Conservation (phyloP, 2,888 invertebrate species). For the Trilocha varians region DNA sequence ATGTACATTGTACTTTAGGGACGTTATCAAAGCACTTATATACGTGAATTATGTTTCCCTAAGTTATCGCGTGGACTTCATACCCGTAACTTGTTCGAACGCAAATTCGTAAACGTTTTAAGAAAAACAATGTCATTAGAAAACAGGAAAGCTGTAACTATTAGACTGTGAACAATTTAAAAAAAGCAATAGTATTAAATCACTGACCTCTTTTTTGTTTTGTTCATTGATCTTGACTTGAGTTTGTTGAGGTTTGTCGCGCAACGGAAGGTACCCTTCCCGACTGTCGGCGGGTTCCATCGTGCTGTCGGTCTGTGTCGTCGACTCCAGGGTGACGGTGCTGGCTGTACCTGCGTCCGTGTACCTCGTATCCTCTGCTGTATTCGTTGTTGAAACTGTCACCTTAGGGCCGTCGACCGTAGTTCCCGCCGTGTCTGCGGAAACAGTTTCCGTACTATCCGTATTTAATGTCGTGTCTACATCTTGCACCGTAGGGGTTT, state of each 20-base stretch:
- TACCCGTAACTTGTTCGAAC: too few relatives aligned
- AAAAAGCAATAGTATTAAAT: constrained; percentile 43
- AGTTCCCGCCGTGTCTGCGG: constrained; percentile 48
- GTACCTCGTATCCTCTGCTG: constrained; percentile 41
- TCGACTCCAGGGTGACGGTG: constrained; percentile 46
- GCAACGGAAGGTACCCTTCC: constrained; percentile 63
- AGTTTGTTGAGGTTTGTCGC: constrained; percentile 63
- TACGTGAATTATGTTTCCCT: constrained; percentile 22
- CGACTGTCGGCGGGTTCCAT: constrained; percentile 62
- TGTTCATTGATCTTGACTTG: constrained; percentile 70
- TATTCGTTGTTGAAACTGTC: constrained; percentile 44
- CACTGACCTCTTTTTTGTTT: constrained; percentile 72
- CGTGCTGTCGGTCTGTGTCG: constrained; percentile 47
- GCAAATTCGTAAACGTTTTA: constrained; percentile 36
- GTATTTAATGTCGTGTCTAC: constrained; percentile 63
- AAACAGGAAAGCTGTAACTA: constrained; percentile 48
- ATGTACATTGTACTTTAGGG: constrained; percentile 19
- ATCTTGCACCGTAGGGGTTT: constrained; percentile 50
- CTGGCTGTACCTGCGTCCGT: constrained; percentile 51
- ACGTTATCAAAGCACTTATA: constrained; percentile 25
- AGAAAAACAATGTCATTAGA: constrained; percentile 34
- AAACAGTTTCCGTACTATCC: constrained; percentile 68
- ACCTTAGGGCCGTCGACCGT: constrained; percentile 46
- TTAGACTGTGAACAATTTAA: constrained; percentile 58
- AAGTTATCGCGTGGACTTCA: too few relatives aligned